Evolutionary conservation across 2,797 vertebrate genomes (phyloP), one percentile per base, ranked within the genome.

Genomic region (Sebastes taczanowskii): DNA sequence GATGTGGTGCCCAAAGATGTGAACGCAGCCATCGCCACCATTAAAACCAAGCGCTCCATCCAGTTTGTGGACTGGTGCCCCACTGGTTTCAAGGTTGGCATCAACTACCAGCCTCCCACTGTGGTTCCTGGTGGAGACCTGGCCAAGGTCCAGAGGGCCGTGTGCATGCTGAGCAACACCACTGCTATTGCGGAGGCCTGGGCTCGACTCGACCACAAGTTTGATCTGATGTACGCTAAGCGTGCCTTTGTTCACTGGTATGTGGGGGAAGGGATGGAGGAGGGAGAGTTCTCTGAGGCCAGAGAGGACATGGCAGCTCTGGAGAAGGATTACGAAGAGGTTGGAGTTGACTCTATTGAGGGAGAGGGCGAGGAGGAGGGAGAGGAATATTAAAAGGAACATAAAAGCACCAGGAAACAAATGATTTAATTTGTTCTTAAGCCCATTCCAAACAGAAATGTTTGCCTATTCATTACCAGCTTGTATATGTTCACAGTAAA

Each of bases 211-310:
- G 96, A 97, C 92, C 97, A 97, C 89, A 97, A 97, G 89, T 97
- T 97, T 72, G 97, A 98, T 35, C 95, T 97, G 93, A 98, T 98
- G 97, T 98, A 98, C 20, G 97, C 97, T 73, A 98, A 97, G 93
- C 91, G 97, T 72, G 97, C 97, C 78, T 97, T 97, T 68, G 97
- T 97, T 46, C 97, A 97, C 94, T 97, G 97, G 97, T 98, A 97
- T 27, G 97, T 97, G 72, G 97, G 97, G 62, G 97, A 97, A 92
- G 97, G 97, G n/a, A 97, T 97, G 97, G 97, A 97, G 95, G 97
- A 97, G 84, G 97, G 96, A 1, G 97, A 97, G 91, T 97, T 97
- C 93, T 97, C 97, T 0, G 97, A 97, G 91, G 97, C 97, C 22
- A 95, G 97, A 66, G 97, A 98, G 80, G 97, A 98, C 84, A 97